These are phyloP conservation scores for Xylocampa areola DNA, from an alignment of 2,888 invertebrate genomes.

Conservation along the genomic window DNA sequence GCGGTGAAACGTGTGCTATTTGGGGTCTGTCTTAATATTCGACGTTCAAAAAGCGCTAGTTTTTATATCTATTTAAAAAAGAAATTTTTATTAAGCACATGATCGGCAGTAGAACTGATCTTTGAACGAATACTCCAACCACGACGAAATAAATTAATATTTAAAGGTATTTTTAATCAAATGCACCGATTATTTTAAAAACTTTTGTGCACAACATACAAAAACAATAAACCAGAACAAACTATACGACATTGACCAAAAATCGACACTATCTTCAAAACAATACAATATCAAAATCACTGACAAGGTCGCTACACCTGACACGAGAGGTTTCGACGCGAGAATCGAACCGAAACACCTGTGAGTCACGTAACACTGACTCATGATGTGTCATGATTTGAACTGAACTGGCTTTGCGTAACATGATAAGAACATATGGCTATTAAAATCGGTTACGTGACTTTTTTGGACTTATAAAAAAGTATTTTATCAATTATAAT, in stretches of 20 bases:
- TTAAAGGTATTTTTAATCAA: too few relatives aligned
- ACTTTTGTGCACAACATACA: not conserved
- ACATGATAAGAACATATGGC: slow-evolving; percentile 1
- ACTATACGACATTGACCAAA: slow-evolving; percentile 27
- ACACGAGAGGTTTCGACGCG: slow-evolving; percentile 38
- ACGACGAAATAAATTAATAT: too few relatives aligned
- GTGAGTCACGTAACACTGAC: slow-evolving; percentile 56
- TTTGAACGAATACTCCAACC: too few relatives aligned
- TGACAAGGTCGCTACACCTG: slow-evolving; percentile 58
- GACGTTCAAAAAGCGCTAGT: too few relatives aligned
- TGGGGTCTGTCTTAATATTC: too few relatives aligned
- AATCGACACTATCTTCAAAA: slow-evolving; percentile 26
- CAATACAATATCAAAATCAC: slow-evolving; percentile 51
- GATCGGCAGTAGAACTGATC: too few relatives aligned
- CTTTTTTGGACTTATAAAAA: not conserved
- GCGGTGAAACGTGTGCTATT: too few relatives aligned
- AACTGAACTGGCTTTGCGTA: slow-evolving; percentile 14
- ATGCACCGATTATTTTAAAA: too few relatives aligned
- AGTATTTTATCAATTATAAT: not conserved
- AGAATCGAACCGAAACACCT: slow-evolving; percentile 62
- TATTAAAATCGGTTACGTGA: not conserved
- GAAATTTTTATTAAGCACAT: too few relatives aligned
- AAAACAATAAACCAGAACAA: slow-evolving; percentile 10
- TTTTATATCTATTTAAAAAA: too few relatives aligned
- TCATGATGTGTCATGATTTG: slow-evolving; percentile 42